phyloP scores from a whole-genome alignment of 1,140 invertebrate genomes.

The Pantala flavescens region DNA sequence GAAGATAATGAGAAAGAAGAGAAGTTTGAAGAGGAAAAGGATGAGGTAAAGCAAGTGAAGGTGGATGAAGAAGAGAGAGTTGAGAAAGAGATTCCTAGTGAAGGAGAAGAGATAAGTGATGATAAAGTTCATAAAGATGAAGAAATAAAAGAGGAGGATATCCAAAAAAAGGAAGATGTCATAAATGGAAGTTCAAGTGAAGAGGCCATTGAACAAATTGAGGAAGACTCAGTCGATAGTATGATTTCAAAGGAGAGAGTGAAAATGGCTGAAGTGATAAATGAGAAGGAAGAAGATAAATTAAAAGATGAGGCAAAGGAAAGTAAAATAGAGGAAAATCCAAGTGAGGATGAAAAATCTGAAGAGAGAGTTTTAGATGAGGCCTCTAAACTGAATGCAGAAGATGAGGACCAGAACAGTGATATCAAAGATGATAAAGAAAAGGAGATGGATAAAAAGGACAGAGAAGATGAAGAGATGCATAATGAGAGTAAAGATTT shows the following conservation, averaged over 20 bases:
- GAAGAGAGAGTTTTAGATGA: not conserved
- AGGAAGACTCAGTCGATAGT: too few species aligned
- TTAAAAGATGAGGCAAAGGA: constrained; percentile 20
- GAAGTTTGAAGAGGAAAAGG: constrained; percentile 11
- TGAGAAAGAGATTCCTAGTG: constrained; percentile 14
- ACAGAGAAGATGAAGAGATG: not conserved
- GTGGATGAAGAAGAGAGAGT: constrained; percentile 20
- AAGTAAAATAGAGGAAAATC: not conserved
- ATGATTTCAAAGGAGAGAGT: not conserved
- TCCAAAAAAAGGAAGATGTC: not conserved
- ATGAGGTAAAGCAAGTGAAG: constrained; percentile 28
- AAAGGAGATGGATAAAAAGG: not conserved
- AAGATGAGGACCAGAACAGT: not conserved
- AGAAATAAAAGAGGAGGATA: constrained; percentile 14
- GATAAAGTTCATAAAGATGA: constrained; percentile 20
- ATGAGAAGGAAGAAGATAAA: constrained; percentile 15
- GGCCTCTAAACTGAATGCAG: not conserved
- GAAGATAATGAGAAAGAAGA: not conserved
- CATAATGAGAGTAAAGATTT: not conserved
- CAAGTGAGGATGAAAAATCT: not conserved
- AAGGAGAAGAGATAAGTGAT: constrained; percentile 19
- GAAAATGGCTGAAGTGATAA: not conserved
- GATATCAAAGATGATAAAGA: not conserved
- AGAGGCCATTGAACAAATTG: too few species aligned
- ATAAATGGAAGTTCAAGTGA: too few species aligned